Base-by-base conservation (phyloP, 2,797 vertebrate species). In the Philypnodon macrostomus region DNA sequence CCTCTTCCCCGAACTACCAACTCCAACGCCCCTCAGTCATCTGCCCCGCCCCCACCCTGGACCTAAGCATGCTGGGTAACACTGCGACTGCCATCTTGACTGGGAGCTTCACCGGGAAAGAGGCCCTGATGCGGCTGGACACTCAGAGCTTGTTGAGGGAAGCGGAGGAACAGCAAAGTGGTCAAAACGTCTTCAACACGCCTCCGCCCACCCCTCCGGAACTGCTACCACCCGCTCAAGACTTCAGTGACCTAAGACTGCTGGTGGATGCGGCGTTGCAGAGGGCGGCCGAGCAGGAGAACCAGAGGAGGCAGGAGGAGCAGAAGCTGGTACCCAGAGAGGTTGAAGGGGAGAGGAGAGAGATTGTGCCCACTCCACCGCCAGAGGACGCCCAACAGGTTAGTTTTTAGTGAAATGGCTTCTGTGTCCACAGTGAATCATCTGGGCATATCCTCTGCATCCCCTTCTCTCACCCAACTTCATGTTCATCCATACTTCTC, bases 211-310 rank as follows among this genome's bases (percentile, higher is more conserved):
- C 93, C 0, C 94, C 93, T 1, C 94, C 94, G 0, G 94, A 97
- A 77, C 89, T 93, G 47, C 91, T 90, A 4, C 73, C 75, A 29
- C 75, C 85, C 0, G n/a, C n/a, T n/a, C 92, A 96, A 1, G 95
- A 97, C 80, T 97, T 97, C 86, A 95, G 95, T 27, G 91, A 95
- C 77, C 85, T 98, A 75, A 90, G 90, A 80, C 80, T 97, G 49
- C 86, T 98, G 51, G 93, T 96, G 32, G 95, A 98, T 2, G 93
- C 93, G 3, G 95, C 95, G 0, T 69, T 95, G 45, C 94, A 93
- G 85, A 87, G 91, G 64, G 94, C 94, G 0, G 93, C 93, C 0
- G 94, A 97, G 85, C 91, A 94, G 67, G 94, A 97, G 83, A 89
- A 81, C 15, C 87, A 91, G 81, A 24, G n/a, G 23, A 41, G 26